A percentile compares a stretch with the other conserved stretches of the same genome.
Evolutionary conservation across 2,797 vertebrate genomes (phyloP).

Genomic region (Linurgus olivaceus): DNA sequence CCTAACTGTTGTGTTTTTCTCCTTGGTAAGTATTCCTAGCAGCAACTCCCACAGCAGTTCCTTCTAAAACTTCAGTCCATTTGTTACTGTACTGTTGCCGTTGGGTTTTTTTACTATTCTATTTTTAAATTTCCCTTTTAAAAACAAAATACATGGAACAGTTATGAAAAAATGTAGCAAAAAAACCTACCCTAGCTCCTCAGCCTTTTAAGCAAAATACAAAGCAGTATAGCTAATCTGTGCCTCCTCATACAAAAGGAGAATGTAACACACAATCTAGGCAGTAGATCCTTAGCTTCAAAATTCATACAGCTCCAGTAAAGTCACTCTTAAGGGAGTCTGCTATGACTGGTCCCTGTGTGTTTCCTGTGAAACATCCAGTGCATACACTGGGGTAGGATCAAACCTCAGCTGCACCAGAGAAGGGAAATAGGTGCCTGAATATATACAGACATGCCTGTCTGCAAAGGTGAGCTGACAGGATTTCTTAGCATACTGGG

Average conservation of each 20-base stretch:
- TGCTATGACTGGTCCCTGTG: not conserved
- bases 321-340: not conserved
- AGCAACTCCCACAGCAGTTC: not conserved
- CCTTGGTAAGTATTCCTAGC: not conserved
- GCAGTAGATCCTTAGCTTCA: not conserved
- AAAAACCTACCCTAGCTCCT: not conserved
- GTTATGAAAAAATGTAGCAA: not conserved
- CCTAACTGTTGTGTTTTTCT: not conserved
- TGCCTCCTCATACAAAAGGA: not conserved
- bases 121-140: not conserved
- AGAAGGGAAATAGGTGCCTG: not conserved
- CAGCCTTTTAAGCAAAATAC: not conserved
- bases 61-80: not conserved
- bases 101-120: not conserved
- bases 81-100: not conserved
- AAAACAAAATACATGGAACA: not conserved
- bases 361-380: not conserved
- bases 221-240: not conserved
- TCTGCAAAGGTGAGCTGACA: not conserved
- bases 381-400: not conserved
- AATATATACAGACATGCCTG: too few species aligned
- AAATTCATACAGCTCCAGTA: not conserved
- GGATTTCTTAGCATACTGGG: not conserved
- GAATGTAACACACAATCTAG: not conserved
- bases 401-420: not conserved